phyloP scores from a whole-genome alignment of 2,113 vertebrate genomes.

The Callithrix jacchus region DNA sequence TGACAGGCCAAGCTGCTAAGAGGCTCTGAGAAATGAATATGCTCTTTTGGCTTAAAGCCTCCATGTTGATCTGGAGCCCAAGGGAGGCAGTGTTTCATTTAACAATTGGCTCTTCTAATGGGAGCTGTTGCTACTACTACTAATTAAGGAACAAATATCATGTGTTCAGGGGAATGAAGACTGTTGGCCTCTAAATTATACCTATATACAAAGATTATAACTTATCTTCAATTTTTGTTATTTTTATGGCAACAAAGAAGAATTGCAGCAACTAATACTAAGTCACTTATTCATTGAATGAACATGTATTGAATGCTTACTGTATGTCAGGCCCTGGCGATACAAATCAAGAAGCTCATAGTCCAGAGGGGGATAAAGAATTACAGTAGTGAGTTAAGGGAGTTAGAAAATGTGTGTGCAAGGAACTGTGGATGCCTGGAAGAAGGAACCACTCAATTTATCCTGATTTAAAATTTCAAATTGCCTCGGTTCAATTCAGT shows the following conservation, averaged over 20 bases:
- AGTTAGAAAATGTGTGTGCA: constrained; percentile 11
- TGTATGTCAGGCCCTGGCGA: neutral
- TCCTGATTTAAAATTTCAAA: constrained; percentile 43
- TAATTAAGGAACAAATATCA: constrained; percentile 55
- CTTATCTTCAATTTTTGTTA: constrained; percentile 28
- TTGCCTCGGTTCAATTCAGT: neutral
- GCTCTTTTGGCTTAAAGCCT: constrained; percentile 55
- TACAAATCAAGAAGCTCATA: neutral
- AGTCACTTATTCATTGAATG: constrained; percentile 43
- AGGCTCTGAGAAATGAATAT: constrained; percentile 60
- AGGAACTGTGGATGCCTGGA: neutral
- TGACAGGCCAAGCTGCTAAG: constrained; percentile 32
- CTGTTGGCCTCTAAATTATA: constrained; percentile 38
- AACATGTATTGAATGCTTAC: constrained; percentile 1
- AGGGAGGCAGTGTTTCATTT: constrained; percentile 32
- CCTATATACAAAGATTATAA: constrained; percentile 21
- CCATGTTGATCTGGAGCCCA: constrained; percentile 11
- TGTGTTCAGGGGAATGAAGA: constrained; percentile 37
- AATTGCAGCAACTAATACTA: constrained; percentile 29
- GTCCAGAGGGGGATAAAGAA: constrained; percentile 17
- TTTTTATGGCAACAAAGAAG: constrained; percentile 28
- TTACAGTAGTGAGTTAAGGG: neutral
- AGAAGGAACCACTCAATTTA: neutral
- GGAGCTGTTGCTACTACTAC: constrained; percentile 30
- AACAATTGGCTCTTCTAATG: constrained; percentile 49